Base-by-base conservation (phyloP, 2,888 invertebrate species). In the Drosophila ezoana region DNA sequence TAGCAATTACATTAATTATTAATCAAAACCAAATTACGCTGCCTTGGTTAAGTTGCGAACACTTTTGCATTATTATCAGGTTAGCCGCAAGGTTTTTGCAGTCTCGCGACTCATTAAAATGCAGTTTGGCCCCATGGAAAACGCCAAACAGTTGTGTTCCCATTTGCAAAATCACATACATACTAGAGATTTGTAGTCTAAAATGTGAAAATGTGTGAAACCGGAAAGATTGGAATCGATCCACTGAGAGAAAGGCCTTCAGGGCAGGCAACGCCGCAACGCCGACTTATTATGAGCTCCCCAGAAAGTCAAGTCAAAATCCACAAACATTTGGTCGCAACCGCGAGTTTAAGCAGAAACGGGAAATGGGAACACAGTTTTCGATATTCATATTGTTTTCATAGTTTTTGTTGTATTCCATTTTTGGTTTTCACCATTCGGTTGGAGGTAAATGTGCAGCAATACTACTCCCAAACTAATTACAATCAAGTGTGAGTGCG, bases 101-200 rank as follows among this genome's bases (percentile, higher is more conserved):
- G 40, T 58, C 52, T 60, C 57, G 57, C 58, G 28, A 52, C 73
- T 67, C 78, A 77, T 74, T 74, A 66, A 74, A 72, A 72, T 72
- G 53, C 77, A 57, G 33, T 40, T 28, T 28, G 28, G 28, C 28
- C 28, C 28, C 28, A 8, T 28, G 28, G 28, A 20, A 23, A 41
- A 5, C 28, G 35, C 13, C 23, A 45, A n/a, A 14, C 28, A 8
- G 11, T 2, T 9, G 48, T 28, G 47, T 47, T 62, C 35, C 10
- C 47, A 16, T 28, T 62, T 48, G 1, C 48, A 13, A 3, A 10
- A 61, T 10, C 61, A 11, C 4, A 18, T 13, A 3, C n/a, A 9
- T 28, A 20, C n/a, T 35, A 13, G 20, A n/a, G 6, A 16, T 16
- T 0, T 4, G 13, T 28, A 8, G 28, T 43, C 8, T 4, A 16